A percentile compares a stretch with the other conserved stretches of the same genome.
phyloP scores from a whole-genome alignment of 2,113 vertebrate genomes.

The Lethenteron camtschaticum region DNA sequence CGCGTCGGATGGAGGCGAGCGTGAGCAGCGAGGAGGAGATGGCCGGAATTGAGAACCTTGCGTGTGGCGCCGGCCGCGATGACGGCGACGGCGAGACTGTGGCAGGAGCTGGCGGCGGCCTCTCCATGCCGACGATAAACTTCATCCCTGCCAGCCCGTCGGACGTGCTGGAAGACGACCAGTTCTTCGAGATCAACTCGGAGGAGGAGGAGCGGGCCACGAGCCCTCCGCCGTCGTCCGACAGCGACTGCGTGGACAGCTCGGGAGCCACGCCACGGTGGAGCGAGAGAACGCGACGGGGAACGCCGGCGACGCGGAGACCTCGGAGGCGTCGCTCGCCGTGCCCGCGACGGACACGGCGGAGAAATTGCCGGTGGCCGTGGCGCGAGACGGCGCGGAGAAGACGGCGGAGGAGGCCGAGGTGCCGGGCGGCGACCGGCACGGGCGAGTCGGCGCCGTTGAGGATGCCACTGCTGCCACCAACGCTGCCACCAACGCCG shows the following conservation, averaged over 20 bases:
- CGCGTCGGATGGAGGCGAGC: neutral
- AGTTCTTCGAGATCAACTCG: constrained; percentile 26
- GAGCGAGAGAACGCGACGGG: neutral
- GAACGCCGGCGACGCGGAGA: too few species aligned
- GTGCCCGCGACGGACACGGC: too few species aligned
- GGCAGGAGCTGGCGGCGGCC: too few species aligned
- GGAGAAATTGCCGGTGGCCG: too few species aligned
- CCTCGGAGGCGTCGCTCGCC: too few species aligned
- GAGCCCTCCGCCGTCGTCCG: constrained; percentile 12
- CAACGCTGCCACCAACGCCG: too few species aligned
- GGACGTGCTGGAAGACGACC: constrained; percentile 19
- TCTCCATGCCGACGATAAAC: constrained; percentile 20
- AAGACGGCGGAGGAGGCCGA: too few species aligned
- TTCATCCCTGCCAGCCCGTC: constrained; percentile 34
- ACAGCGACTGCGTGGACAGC: constrained; percentile 12
- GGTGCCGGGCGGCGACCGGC: too few species aligned
- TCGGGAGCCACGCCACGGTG: constrained; percentile 8
- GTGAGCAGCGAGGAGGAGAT: constrained; percentile 11
- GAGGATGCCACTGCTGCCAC: too few species aligned
- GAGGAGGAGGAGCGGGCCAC: constrained; percentile 12
- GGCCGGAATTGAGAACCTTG: constrained; percentile 7
- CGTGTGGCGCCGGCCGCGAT: constrained; percentile 10
- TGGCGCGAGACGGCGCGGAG: too few species aligned
- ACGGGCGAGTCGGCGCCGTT: too few species aligned
- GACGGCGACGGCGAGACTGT: constrained; percentile 10